Base-by-base conservation (phyloP, 2,797 vertebrate species). In the Microctenopoma steveboyesi region DNA sequence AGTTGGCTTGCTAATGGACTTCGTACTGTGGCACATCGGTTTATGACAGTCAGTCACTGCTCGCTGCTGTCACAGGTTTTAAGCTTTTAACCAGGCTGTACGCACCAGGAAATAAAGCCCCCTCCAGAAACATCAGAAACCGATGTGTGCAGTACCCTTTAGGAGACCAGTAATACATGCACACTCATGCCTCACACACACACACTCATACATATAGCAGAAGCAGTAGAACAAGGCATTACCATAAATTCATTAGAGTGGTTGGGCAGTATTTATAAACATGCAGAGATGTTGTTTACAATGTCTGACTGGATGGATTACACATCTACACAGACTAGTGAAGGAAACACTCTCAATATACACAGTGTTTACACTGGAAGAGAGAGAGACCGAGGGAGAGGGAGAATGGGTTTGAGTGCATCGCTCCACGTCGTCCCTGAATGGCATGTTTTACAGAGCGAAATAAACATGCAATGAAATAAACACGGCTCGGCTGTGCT, bases 181-280 rank as follows among this genome's bases (percentile, higher is more conserved):
- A 72, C 62, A 27, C 63, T 56, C 71, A 69, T 72, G 76, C 67
- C 55, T 77, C 37, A 11, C 69, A 56, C 74, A 75, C 74, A 75
- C 46, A 58, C 62, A 42, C 68, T 25, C 52, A 22, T 27, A 63
- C 62, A 76, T 72, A 78, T 75, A 70, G 78, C 79, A 86, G 86
- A 69, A 89, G 87, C 88, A 85, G 89, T 69, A 83, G 82, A 87
- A 89, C 90, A 89, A 89, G 85, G 90, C 92, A 93, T 94, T 91
- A 93, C 90, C 91, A 91, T 93, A 94, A 94, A 95, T 95, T 94
- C 94, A 94, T 95, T 95, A 93, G 90, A 88, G 91, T 84, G 86
- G 79, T 78, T 73, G 84, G 89, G 91, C 93, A 94, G 92, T 89
- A 85, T 93, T 94, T 94, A 93, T 94, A 92, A 93, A 94, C 93